These are phyloP conservation scores for Tenthredo amoena DNA, from an alignment of 2,888 invertebrate species.

Conservation along the genomic window DNA sequence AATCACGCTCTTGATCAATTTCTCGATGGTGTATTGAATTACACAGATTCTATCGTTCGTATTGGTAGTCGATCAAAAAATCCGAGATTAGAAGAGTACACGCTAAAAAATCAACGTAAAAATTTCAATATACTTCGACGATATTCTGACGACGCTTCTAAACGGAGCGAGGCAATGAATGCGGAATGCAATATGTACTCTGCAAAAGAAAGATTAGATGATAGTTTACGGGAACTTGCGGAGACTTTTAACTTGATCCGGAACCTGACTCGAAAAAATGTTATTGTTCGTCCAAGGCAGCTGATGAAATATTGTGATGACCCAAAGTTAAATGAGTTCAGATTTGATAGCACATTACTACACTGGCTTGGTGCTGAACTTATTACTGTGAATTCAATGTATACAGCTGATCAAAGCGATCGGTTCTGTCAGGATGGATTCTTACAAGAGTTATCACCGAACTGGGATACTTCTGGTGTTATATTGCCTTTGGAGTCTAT, in stretches of 20 bases:
- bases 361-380: background rate
- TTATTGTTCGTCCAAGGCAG: background rate
- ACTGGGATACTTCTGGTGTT: too few species aligned
- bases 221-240: background rate
- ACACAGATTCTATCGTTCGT: constrained; percentile 83
- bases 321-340: background rate
- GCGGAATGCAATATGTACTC: background rate
- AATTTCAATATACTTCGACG: background rate
- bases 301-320: constrained; percentile 1
- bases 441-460: too few species aligned
- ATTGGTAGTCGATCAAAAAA: constrained; percentile 86
- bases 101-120: background rate
- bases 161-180: background rate
- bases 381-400: too few species aligned
- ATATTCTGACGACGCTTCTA: background rate
- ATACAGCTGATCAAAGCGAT: too few species aligned
- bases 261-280: background rate
- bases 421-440: too few species aligned
- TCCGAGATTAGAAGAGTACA: constrained; percentile 35
- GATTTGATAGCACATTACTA: background rate
- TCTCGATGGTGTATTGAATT: constrained; percentile 83
- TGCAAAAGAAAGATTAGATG: background rate
- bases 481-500: background rate
- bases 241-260: background rate
- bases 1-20: constrained; percentile 95